Base-by-base conservation (phyloP, 1,140 invertebrate species). In the Achatina immaculata region DNA sequence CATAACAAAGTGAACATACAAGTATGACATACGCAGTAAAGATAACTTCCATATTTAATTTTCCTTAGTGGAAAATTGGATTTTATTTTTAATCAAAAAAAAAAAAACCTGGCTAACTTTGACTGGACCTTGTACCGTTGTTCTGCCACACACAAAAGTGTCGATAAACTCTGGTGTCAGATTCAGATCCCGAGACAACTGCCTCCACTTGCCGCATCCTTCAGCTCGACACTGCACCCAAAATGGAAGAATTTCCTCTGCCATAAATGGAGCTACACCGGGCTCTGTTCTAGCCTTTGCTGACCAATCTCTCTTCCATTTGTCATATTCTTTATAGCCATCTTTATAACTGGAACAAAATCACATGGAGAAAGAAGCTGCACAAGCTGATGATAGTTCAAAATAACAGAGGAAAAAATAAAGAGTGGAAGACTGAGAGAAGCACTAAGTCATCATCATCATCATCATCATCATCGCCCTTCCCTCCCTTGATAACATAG, bases 251-350 rank as follows among this genome's bases (percentile, higher is more conserved):
- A 48, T 92, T 90, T 24, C 85, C 84, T 73, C 83, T 83, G 1
- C 87, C 87, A 78, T 90, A 87, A 48, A 74, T 2, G n/a, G 6
- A 42, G 43, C 7, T 43, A 80, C 58, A 42, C 40, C 81, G 75
- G 91, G 80, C 36, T 92, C 90, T 11, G 85, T 86, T 58, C 82
- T 84, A 0, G 87, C 86, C 69, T 90, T 86, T 0, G 83, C 77
- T 28, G 86, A 85, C 91, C 91, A 92, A 9, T 86, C 62, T 71
- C 86, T 80, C 82, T 89, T 91, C 92, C 92, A 92, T 11, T 84
- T 74, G 21, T 76, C 83, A 76, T 87, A 92, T 2, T 73, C 81
- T 0, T 83, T 80, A 82, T 92, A 90, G 4, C 91, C 90, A 74
- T 82, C 83, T 83, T 91, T 90, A 71, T 89, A 85, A 81, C 89